A percentile compares a stretch with the other conserved stretches of the same genome.
phyloP scores from a whole-genome alignment of 2,113 vertebrate species.

The Paedocypris sp. region DNA sequence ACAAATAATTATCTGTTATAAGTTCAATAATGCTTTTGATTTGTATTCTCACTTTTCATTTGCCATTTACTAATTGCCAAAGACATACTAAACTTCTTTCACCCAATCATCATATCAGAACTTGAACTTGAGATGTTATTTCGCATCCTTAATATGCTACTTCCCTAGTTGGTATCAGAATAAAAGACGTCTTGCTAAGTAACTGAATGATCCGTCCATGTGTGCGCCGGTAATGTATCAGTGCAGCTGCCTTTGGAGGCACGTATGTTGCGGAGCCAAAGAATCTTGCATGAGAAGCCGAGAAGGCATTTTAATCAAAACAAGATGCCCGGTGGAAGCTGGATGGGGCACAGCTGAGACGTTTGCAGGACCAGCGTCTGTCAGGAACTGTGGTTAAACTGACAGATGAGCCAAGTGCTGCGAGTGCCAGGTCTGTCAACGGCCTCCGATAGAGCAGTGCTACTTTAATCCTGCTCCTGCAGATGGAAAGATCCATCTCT shows the following conservation, averaged over 20 bases:
- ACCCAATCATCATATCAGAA: no score
- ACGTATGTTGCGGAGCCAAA: constrained; percentile 9
- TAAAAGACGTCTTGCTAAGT: neutral
- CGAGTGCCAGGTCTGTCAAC: constrained; percentile 14
- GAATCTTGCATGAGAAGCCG: constrained; percentile 37
- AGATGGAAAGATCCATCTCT: neutral
- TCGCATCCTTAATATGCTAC: no score
- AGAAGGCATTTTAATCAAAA: constrained; percentile 42
- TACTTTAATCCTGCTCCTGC: neutral
- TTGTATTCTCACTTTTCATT: no score
- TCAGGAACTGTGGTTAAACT: constrained; percentile 1
- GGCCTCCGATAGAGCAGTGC: neutral
- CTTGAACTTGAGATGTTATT: no score
- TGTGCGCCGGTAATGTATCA: neutral
- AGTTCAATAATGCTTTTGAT: no score
- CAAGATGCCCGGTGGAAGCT: constrained; percentile 36
- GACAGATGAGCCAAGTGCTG: constrained; percentile 8
- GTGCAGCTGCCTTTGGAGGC: constrained; percentile 23
- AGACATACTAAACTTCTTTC: no score
- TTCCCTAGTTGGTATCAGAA: neutral
- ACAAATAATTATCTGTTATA: no score
- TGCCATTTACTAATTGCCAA: no score
- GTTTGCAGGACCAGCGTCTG: constrained; percentile 12
- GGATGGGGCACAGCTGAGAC: constrained; percentile 27
- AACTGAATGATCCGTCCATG: constrained; percentile 31